phyloP scores from a whole-genome alignment of 2,113 vertebrate genomes.

The Osmerus mordax region DNA sequence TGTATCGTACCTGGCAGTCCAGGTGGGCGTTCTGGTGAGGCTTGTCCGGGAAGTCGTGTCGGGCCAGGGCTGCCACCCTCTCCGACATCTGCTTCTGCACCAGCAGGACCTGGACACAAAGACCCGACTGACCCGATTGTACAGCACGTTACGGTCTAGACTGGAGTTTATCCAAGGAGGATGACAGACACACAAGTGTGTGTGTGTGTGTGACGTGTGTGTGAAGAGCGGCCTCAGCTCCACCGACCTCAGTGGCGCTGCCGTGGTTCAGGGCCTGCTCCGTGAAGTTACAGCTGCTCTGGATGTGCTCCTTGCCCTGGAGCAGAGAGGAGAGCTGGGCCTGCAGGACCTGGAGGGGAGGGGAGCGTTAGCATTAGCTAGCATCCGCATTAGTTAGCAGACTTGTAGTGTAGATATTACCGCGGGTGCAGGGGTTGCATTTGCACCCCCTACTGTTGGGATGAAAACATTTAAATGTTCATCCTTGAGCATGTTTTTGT shows the following conservation, averaged over 20 bases:
- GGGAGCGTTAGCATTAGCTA: neutral
- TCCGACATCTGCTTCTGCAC: constrained; percentile 96
- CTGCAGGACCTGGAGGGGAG: constrained; percentile 81
- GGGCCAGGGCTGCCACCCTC: constrained; percentile 81
- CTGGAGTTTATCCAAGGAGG: too few species aligned
- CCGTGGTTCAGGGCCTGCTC: constrained; percentile 93
- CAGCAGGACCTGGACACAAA: constrained; percentile 77
- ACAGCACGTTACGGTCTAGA: too few species aligned
- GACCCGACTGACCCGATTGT: neutral
- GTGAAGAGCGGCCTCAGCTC: too few species aligned
- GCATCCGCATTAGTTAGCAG: neutral
- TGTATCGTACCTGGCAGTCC: constrained; percentile 68
- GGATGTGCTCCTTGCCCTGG: constrained; percentile 91
- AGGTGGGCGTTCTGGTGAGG: constrained; percentile 92
- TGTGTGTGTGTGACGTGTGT: too few species aligned
- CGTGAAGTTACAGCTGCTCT: constrained; percentile 90
- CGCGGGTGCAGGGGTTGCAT: too few species aligned
- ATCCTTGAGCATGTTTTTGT: too few species aligned
- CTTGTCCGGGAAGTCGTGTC: constrained; percentile 81
- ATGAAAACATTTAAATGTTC: too few species aligned
- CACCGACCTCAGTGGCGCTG: constrained; percentile 77
- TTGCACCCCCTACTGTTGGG: too few species aligned
- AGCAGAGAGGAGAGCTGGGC: constrained; percentile 84
- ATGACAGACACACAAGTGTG: too few species aligned
- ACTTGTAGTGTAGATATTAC: too few species aligned